Evolutionary conservation across 2,113 vertebrate species (phyloP), one percentile per base, ranked within the genome.

Genomic region (Charina bottae): DNA sequence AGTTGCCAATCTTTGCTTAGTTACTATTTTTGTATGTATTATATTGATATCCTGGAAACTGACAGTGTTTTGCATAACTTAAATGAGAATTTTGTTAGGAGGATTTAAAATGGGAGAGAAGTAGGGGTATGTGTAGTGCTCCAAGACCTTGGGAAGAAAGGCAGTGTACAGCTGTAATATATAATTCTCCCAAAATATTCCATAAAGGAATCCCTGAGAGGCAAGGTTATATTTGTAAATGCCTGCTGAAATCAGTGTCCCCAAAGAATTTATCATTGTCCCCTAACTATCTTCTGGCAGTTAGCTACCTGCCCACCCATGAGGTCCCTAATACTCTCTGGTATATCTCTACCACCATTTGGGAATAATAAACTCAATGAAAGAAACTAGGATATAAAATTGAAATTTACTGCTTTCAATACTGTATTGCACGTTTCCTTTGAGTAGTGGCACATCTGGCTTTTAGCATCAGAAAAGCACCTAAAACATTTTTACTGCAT

Each of bases 401-500:
- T 59, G 91, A 95, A 95, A 96, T 93, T 89, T 89, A 95, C 85
- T 89, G 91, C 93, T 62, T 94, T 42, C 64, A 88, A 91, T 94
- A 91, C 86, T 94, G 92, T 68, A 78, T 58, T 59, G 33, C 21
- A 78, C 15, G 92, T 95, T 83, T 95, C 93, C 88, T 95, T 93
- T 94, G 91, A 91, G 1, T 95, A 95, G 90, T 19, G 19, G 87
- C 91, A 92, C 42, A 86, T 49, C 56, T 64, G 86, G 93, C 89
- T 93, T 95, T 92, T 93, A 94, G 90, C 85, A 94, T 55, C 95
- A 94, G 93, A 89, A 95, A 94, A 92, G 92, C 88, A 94, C 90
- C 95, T 96, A 96, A 96, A 96, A 59, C 88, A 95, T 94, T 95
- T 95, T 96, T 96, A 97, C 93, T 78, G 94, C 92, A 91, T 2